phyloP scores from a whole-genome alignment of 2,888 invertebrate genomes.

The Eucriotettix oculatus region DNA sequence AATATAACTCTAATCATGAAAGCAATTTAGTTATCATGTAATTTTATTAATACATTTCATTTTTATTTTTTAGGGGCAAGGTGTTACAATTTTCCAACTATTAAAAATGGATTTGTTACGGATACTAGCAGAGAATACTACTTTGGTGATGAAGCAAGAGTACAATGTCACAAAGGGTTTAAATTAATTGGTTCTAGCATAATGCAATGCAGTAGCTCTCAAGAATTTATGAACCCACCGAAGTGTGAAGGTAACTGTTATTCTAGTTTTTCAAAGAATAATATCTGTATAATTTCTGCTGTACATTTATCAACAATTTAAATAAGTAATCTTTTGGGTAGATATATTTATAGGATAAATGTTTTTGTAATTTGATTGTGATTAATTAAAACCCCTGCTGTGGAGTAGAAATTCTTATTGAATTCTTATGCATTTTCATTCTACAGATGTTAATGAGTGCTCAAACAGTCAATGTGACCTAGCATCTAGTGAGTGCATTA shows the following conservation, averaged over 20 bases:
- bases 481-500: conserved; percentile 79
- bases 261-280: neutral
- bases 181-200: conserved; percentile 63
- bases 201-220: conserved; percentile 69
- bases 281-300: too few species aligned
- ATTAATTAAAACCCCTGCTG: too few species aligned
- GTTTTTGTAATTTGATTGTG: too few species aligned
- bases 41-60: neutral
- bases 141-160: conserved; percentile 78
- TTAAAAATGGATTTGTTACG: conserved; percentile 74
- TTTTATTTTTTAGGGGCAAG: conserved; percentile 32
- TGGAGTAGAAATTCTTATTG: too few species aligned
- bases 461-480: conserved; percentile 75
- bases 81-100: conserved; percentile 58
- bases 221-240: conserved; percentile 67
- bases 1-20: too few species aligned
- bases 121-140: conserved; percentile 60
- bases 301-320: too few species aligned
- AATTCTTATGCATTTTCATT: too few species aligned
- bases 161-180: conserved; percentile 81
- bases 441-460: conserved; percentile 71
- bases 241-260: conserved; percentile 52
- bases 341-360: too few species aligned
- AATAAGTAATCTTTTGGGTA: too few species aligned
- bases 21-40: too few species aligned